Percentiles rank a stretch among this genome's conserved stretches.
Conservation (phyloP, 2,888 invertebrate genomes). For the Caenorhabditis afra region DNA sequence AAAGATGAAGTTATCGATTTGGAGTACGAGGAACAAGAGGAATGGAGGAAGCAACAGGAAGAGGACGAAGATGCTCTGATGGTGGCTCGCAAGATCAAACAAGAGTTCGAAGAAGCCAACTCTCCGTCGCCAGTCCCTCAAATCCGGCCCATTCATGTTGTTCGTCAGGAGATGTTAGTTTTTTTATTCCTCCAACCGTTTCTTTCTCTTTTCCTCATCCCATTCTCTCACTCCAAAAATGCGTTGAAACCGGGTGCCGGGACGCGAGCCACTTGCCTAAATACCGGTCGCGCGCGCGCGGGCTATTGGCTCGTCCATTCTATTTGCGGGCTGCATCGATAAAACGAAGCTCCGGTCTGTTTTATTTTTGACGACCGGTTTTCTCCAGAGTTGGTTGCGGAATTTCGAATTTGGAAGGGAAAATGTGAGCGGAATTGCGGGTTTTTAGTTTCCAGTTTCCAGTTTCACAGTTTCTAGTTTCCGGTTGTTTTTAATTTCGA, state of each 20-base stretch:
- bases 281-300: no score
- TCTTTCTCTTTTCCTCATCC: no score
- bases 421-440: no score
- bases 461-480: not conserved
- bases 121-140: constrained; percentile 23
- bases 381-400: constrained; percentile 5
- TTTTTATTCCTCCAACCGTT: no score
- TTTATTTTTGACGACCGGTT: constrained; percentile 52
- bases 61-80: constrained; percentile 63
- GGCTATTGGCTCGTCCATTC: constrained; percentile 27
- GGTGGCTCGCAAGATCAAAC: constrained; percentile 64
- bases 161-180: constrained; percentile 35
- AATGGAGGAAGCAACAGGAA: constrained; percentile 43
- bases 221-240: constrained; percentile 13
- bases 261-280: constrained; percentile 42
- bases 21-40: constrained; percentile 57
- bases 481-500: no score
- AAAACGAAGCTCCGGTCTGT: constrained; percentile 29
- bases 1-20: constrained; percentile 60
- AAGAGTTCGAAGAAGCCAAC: constrained; percentile 57
- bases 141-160: constrained; percentile 2
- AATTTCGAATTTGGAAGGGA: not conserved
- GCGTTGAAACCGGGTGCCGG: constrained; percentile 37
- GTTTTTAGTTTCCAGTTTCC: not conserved
- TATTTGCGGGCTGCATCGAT: constrained; percentile 51